A percentile compares a stretch with the other conserved stretches of the same genome.
Evolutionary conservation across 2,113 vertebrate genomes (phyloP).

Genomic region (Corythaixoides concolor): DNA sequence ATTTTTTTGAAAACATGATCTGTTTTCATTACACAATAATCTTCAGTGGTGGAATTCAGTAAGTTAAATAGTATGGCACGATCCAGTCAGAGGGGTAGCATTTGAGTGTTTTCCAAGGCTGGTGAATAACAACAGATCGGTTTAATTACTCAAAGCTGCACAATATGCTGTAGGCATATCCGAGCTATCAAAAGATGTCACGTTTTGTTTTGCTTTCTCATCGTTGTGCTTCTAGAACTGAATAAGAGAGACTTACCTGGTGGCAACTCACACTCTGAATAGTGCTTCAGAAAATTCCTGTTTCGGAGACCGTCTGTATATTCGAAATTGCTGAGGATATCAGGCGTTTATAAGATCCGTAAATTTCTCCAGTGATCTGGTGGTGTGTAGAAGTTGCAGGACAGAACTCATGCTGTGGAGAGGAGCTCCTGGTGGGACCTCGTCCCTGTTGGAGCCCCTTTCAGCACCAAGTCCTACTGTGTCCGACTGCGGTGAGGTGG

Average conservation of each 20-base stretch:
- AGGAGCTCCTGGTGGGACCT: not conserved
- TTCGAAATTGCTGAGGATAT: not conserved
- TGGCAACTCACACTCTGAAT: not conserved
- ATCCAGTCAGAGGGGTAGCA: not conserved
- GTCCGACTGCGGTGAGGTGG: accelerated
- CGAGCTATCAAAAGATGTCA: not conserved
- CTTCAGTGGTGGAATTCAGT: not conserved
- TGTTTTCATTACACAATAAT: not conserved
- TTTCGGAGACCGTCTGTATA: not conserved
- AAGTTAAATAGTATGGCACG: not conserved
- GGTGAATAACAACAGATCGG: not conserved
- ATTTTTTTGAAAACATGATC: not conserved
- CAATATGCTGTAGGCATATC: not conserved
- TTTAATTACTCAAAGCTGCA: not conserved
- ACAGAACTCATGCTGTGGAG: not conserved
- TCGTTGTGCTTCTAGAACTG: not conserved
- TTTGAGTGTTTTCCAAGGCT: not conserved
- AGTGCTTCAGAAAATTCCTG: not conserved
- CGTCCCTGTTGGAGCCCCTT: too few species aligned
- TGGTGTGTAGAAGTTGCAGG: not conserved
- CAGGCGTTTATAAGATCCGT: accelerated
- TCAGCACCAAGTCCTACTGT: accelerated
- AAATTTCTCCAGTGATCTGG: accelerated
- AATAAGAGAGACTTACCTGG: not conserved
- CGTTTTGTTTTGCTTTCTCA: not conserved